Evolutionary conservation across 2,113 vertebrate genomes (phyloP).

Genomic region (Acrocephalus kingi): DNA sequence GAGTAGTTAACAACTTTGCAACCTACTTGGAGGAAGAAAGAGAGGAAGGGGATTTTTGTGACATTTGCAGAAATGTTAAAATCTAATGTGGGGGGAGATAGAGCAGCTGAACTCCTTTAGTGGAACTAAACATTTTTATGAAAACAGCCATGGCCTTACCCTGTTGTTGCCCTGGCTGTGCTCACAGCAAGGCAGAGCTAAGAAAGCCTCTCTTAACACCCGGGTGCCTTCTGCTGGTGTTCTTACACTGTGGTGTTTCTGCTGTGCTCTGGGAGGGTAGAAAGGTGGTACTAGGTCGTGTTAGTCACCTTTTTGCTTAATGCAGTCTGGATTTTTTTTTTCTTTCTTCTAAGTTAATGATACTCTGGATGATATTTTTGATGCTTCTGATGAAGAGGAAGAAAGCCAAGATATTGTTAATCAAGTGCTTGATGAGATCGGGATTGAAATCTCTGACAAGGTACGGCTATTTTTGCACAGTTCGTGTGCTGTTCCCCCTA

Average conservation of each 20-base stretch:
- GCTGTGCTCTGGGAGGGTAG: not conserved
- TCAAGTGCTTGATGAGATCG: slow-evolving; percentile 97
- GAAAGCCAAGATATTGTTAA: slow-evolving; percentile 98
- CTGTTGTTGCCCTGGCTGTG: not conserved
- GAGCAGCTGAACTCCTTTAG: not conserved
- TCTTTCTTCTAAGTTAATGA: slow-evolving; percentile 81
- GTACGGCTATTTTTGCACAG: slow-evolving; percentile 59
- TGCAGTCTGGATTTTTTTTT: not conserved
- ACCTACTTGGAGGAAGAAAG: not conserved
- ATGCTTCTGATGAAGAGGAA: slow-evolving; percentile 95
- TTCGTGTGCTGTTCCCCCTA: not conserved
- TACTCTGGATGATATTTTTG: slow-evolving; percentile 95
- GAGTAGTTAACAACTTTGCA: not conserved
- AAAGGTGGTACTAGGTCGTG: not conserved
- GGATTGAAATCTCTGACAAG: slow-evolving; percentile 97
- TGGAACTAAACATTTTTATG: not conserved
- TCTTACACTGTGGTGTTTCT: not conserved
- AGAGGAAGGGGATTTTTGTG: not conserved
- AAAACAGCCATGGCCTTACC: not conserved
- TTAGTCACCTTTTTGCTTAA: not conserved
- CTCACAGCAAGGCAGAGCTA: not conserved
- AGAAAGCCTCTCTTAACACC: not conserved
- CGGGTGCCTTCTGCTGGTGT: not conserved
- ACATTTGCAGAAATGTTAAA: not conserved
- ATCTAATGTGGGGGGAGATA: not conserved